Evolutionary conservation across 2,888 invertebrate genomes (phyloP).

Genomic region (Pseudococcus jackbeardsleyi): DNA sequence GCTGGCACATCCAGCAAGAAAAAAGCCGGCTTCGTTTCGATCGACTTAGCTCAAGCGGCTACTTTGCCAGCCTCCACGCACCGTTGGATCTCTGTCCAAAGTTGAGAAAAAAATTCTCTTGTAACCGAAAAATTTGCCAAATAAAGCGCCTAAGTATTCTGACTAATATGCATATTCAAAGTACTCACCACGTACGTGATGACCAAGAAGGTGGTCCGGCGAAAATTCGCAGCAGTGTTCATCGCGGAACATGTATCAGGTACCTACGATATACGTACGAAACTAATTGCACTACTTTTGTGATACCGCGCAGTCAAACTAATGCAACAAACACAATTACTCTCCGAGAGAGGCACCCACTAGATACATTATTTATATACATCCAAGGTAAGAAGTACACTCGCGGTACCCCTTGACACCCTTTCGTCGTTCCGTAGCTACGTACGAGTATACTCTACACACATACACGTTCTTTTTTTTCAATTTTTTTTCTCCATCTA

Average conservation of each 20-base stretch:
- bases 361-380: slow-evolving; percentile 62
- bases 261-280: not conserved
- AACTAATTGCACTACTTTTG: slow-evolving; percentile 62
- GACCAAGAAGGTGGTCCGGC: not conserved
- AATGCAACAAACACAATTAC: slow-evolving; percentile 61
- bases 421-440: slow-evolving; percentile 33
- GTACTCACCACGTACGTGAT: not conserved
- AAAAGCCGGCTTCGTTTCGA: not conserved
- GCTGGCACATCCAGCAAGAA: too few relatives aligned
- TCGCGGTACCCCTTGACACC: slow-evolving; percentile 62
- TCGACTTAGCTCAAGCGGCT: not conserved
- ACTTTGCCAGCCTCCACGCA: not conserved
- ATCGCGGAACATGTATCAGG: not conserved
- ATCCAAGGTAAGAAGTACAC: slow-evolving; percentile 58
- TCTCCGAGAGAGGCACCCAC: slow-evolving; percentile 57
- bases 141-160: not conserved
- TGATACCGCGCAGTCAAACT: slow-evolving; percentile 44
- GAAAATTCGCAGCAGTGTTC: slow-evolving; percentile 1
- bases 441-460: not conserved
- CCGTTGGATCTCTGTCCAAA: not conserved
- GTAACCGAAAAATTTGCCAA: not conserved
- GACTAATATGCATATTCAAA: not conserved
- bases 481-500: not conserved
- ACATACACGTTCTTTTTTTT: not conserved
- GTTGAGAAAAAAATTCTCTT: not conserved